Conservation (phyloP, 1,140 invertebrate genomes). For the Carposina sasakii region DNA sequence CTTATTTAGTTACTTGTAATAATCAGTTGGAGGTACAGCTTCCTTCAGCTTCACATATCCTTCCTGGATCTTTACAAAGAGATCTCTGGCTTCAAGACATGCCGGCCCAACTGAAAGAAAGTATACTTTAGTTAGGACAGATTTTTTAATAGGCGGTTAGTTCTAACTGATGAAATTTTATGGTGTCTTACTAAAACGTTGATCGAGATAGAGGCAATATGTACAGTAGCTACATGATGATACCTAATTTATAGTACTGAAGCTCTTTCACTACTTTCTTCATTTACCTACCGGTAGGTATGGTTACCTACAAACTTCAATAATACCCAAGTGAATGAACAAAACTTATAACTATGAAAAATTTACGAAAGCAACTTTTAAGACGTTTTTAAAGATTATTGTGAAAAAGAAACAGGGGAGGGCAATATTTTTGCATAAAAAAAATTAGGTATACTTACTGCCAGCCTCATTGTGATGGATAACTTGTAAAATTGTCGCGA, state of each 20-base stretch:
- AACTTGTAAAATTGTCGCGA: slow-evolving; percentile 49
- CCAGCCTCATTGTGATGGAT: slow-evolving; percentile 55
- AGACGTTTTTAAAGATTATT: background rate
- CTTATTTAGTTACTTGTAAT: slow-evolving; percentile 47
- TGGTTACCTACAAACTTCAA: too few relatives aligned
- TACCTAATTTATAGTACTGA: too few relatives aligned
- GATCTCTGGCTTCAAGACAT: slow-evolving; percentile 39
- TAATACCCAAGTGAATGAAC: too few relatives aligned
- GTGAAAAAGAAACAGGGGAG: too few relatives aligned
- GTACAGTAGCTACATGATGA: too few relatives aligned
- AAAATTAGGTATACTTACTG: slow-evolving; percentile 36
- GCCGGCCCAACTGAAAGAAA: slow-evolving; percentile 39
- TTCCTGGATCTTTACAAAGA: slow-evolving; percentile 44
- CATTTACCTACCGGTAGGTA: too few relatives aligned
- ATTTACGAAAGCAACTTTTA: background rate
- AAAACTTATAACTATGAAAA: background rate
- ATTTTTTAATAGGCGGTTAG: too few relatives aligned
- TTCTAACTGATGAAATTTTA: too few relatives aligned
- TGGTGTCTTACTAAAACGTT: too few relatives aligned
- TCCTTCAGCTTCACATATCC: slow-evolving; percentile 44
- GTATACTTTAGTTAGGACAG: too few relatives aligned
- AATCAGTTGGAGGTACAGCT: slow-evolving; percentile 45
- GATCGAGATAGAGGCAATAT: too few relatives aligned
- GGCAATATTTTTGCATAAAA: slow-evolving; percentile 5
- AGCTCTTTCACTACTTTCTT: too few relatives aligned